Evolutionary conservation across 2,888 invertebrate species (phyloP), one percentile per base, ranked within the genome.

Genomic region (Elaeidobius kamerunicus): DNA sequence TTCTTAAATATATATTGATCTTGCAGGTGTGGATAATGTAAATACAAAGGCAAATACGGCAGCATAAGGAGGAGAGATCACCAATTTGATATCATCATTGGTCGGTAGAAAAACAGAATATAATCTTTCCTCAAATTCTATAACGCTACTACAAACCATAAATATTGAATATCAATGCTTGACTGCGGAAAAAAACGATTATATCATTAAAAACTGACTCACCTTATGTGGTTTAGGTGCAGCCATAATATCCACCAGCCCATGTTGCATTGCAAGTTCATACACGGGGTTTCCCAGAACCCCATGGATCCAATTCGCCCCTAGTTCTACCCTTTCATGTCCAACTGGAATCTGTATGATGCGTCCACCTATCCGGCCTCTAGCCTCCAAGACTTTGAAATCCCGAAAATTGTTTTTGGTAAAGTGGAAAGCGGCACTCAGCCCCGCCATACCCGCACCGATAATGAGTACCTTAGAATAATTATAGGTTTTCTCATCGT

Each of bases 251-350:
- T 90, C 87, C 63, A 95, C 86, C 60, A 95, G 79, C 61, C 86
- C 86, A 69, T 90, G 82, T 12, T 87, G 84, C 76, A 90, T 86
- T 0, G 91, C 92, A 58, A 91, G 76, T 74, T 91, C 88, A 67
- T 89, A 92, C 65, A 93, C 87, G 1, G 91, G 89, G 75, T 94
- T 94, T 16, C 90, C 89, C 16, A 91, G 75, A 41, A 92, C 90
- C 30, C 94, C 94, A 68, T 94, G 93, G 63, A 94, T 91, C 91
- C 92, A 93, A 72, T 93, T 93, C 20, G 93, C 93, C 49, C 94
- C 94, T 58, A 92, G 74, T 75, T 94, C 93, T 39, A 93, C 80
- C 69, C 73, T 76, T 65, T 78, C 76, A 52, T 74, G 74, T 70
- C 84, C 85, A 69, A 88, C 78, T 63, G 84, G 81, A 65, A 86